Evolutionary conservation across 1,140 invertebrate species (phyloP).

Genomic region (Leptinotarsa defecta): DNA sequence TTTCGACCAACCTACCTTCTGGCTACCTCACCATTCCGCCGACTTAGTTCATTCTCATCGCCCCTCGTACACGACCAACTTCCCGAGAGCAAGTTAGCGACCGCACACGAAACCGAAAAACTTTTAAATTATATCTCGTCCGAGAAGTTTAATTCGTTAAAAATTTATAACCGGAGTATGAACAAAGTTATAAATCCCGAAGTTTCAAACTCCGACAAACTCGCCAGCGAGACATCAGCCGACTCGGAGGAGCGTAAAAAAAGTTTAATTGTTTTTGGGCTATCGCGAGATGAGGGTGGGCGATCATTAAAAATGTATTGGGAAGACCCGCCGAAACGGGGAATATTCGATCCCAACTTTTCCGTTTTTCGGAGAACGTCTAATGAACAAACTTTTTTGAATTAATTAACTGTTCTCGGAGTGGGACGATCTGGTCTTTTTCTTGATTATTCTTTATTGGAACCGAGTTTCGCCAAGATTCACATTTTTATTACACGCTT

Average conservation of each 20-base stretch:
- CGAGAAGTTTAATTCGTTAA: constrained; percentile 47
- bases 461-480: background rate
- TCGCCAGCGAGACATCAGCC: constrained; percentile 25
- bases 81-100: too few species aligned
- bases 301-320: constrained; percentile 46
- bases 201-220: constrained; percentile 23
- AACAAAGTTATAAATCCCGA: constrained; percentile 46
- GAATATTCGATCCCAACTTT: constrained; percentile 18
- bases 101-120: too few species aligned
- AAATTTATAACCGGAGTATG: constrained; percentile 47
- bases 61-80: too few species aligned
- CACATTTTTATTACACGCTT: background rate
- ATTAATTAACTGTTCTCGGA: constrained; percentile 13
- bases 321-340: background rate
- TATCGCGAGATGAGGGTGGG: constrained; percentile 4
- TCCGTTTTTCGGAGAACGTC: background rate
- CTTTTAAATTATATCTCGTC: constrained; percentile 31
- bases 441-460: background rate
- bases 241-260: constrained; percentile 28
- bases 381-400: constrained; percentile 21
- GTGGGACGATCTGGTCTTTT: background rate
- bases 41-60: too few species aligned
- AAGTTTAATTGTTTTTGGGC: constrained; percentile 45
- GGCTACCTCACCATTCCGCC: too few species aligned
- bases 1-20: too few species aligned